phyloP scores from a whole-genome alignment of 1,140 invertebrate genomes.

The Drosophila grimshawi region DNA sequence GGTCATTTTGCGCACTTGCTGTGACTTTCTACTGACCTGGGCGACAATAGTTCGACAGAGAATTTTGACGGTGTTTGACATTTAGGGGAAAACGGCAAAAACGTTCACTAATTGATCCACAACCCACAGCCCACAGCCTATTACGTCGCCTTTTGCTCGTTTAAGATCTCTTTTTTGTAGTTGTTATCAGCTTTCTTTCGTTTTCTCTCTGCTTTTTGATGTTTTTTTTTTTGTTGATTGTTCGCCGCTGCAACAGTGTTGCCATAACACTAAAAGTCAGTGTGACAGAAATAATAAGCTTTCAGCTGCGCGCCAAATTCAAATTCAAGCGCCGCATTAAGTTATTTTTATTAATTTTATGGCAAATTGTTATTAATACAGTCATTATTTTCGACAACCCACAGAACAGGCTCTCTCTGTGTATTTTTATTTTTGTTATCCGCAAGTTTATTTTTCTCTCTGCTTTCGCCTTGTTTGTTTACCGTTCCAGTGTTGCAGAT shows the following conservation, averaged over 20 bases:
- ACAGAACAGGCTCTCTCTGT: not conserved
- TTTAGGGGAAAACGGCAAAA: constrained; percentile 36
- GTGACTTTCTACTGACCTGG: constrained; percentile 1
- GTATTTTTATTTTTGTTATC: constrained; percentile 50
- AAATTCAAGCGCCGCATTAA: not conserved
- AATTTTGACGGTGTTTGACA: constrained; percentile 68
- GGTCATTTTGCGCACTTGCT: constrained; percentile 50
- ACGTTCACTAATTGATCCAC: constrained; percentile 9
- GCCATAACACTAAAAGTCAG: not conserved
- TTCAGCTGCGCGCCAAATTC: not conserved
- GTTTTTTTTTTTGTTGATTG: constrained; percentile 9
- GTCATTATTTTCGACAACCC: not conserved
- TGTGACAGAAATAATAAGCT: not conserved
- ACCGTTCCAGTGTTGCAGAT: constrained; percentile 34
- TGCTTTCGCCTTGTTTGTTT: constrained; percentile 28
- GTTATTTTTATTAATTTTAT: not conserved
- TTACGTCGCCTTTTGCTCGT: constrained; percentile 53
- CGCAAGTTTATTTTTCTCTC: constrained; percentile 24
- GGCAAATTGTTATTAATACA: too few relatives aligned
- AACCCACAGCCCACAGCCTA: constrained; percentile 5
- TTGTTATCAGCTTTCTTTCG: constrained; percentile 56
- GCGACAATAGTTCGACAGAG: constrained; percentile 39
- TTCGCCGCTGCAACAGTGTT: constrained; percentile 22
- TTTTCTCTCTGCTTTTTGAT: constrained; percentile 19
- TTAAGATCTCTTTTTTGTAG: not conserved